Conservation (phyloP, 2,113 vertebrate genomes). For the Serinus canaria region DNA sequence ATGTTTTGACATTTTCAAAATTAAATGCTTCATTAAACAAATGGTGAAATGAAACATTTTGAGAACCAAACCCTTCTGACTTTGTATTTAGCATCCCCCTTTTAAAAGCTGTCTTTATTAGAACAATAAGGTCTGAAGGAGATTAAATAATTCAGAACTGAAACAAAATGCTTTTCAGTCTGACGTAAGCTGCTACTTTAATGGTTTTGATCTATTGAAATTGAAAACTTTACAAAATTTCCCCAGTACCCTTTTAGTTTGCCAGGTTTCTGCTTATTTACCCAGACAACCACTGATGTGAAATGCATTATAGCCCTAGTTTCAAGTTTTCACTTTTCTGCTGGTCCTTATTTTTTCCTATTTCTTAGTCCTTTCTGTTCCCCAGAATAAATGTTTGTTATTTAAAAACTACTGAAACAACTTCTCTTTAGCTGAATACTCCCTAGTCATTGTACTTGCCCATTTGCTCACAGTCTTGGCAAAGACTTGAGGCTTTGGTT, state of each 20-base stretch:
- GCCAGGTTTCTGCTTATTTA: not conserved
- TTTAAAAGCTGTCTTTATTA: not conserved
- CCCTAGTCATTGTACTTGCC: not conserved
- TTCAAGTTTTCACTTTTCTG: not conserved
- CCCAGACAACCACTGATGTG: not conserved
- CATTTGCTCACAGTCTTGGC: not conserved
- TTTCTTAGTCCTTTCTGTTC: not conserved
- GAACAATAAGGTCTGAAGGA: not conserved
- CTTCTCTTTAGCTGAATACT: not conserved
- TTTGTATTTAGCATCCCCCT: not conserved
- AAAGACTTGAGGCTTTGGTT: not conserved
- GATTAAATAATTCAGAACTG: not conserved
- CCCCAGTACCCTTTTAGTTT: not conserved
- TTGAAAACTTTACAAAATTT: not conserved
- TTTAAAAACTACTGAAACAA: not conserved
- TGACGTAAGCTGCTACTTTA: not conserved
- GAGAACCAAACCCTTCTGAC: not conserved
- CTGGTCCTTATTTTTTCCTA: not conserved
- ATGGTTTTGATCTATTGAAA: not conserved
- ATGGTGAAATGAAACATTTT: not conserved
- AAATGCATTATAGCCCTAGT: not conserved
- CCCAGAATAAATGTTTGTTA: not conserved
- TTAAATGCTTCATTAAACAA: not conserved
- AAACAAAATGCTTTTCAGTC: not conserved
- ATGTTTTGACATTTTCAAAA: conserved; percentile 31